A percentile compares a stretch with the other conserved stretches of the same genome.
These are phyloP conservation scores for Phrynocephalus versicolor DNA, from an alignment of 2,113 vertebrate species.

Conservation along the genomic window DNA sequence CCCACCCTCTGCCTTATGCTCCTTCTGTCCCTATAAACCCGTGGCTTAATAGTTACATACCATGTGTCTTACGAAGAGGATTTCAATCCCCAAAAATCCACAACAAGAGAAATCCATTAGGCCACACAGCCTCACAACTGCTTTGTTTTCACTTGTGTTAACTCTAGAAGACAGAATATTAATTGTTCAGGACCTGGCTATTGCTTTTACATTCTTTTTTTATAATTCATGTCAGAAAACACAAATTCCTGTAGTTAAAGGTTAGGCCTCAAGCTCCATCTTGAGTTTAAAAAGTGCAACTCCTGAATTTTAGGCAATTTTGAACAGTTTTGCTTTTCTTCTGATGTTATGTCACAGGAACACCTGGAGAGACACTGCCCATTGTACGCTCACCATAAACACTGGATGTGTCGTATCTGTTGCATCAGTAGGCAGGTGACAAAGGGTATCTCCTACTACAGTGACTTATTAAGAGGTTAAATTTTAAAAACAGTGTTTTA, in stretches of 20 bases:
- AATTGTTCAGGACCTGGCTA: neutral
- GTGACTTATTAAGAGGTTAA: conserved; percentile 13
- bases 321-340: conserved; percentile 31
- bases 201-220: neutral
- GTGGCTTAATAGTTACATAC: no score
- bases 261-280: neutral
- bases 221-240: neutral
- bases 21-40: no score
- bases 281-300: neutral
- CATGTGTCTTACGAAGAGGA: no score
- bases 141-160: no score
- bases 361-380: conserved; percentile 16
- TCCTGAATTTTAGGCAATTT: conserved; percentile 33
- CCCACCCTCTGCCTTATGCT: no score
- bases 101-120: no score
- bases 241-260: neutral
- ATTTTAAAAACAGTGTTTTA: conserved; percentile 6
- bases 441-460: neutral
- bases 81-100: no score
- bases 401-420: neutral
- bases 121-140: no score
- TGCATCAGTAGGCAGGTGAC: neutral
- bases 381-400: conserved; percentile 42
- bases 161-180: no score
- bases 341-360: conserved; percentile 41